Conservation (phyloP, 1,140 invertebrate species). For the Dinoponera quadriceps region DNA sequence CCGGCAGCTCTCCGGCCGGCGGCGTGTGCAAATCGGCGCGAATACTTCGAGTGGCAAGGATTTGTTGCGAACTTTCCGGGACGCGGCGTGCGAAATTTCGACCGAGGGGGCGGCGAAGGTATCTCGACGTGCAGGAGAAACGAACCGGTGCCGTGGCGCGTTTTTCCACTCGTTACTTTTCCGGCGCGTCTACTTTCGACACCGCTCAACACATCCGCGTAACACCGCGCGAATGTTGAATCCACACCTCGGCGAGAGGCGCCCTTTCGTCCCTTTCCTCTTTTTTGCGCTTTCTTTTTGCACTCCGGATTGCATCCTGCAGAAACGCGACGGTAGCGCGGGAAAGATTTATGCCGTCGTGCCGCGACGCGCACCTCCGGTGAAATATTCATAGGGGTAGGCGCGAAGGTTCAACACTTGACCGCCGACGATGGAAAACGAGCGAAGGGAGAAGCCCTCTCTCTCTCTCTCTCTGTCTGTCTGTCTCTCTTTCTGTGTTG, state of each 20-base stretch:
- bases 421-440: slow-evolving; percentile 32
- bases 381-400: slow-evolving; percentile 55
- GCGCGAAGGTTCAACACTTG: slow-evolving; percentile 51
- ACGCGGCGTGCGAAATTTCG: neutral
- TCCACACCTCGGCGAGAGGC: slow-evolving; percentile 17
- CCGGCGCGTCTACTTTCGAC: neutral
- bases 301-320: slow-evolving; percentile 1
- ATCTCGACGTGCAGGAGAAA: neutral
- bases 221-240: slow-evolving; percentile 28
- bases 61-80: neutral
- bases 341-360: slow-evolving; percentile 45
- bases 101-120: neutral
- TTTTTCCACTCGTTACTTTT: slow-evolving; percentile 42
- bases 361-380: slow-evolving; percentile 18
- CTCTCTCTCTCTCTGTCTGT: too few relatives aligned
- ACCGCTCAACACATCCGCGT: neutral
- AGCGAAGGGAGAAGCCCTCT: slow-evolving; percentile 3
- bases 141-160: too few relatives aligned
- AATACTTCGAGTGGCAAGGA: neutral
- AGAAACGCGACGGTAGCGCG: neutral
- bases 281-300: too few relatives aligned
- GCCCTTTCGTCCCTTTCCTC: neutral
- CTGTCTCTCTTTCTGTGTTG: neutral
- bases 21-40: neutral
- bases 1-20: neutral